Base-by-base conservation (phyloP, 2,797 vertebrate species). In the Oophaga sylvatica region DNA sequence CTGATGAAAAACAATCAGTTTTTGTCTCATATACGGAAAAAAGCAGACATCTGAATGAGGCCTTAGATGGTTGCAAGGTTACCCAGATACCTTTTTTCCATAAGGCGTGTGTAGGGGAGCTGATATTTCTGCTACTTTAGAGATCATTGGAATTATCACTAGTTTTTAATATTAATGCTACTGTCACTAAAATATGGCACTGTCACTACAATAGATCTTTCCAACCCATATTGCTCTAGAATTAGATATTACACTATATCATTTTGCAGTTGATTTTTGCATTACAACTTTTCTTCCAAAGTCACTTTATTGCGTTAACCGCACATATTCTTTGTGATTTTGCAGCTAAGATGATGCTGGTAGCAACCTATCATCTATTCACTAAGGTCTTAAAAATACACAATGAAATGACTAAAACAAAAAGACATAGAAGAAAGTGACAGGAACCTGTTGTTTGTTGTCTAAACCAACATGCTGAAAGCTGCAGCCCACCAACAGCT, bases 361-460 rank as follows among this genome's bases (percentile, higher is more conserved):
- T 15, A 71, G 31, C 29, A 10, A 70, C 29, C 22, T 29, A 31
- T 31, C 31, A 20, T 19, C 68, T 19, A 71, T 71, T 71, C 68
- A 19, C 16, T 71, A 19, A 41, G 31, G 68, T 71, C 16, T 71
- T 71, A 71, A 20, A 12, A 19, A 41, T 71, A 19, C 4, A 68
- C 11, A 35, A 35, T 71, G 7, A 71, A 71, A 41, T 7, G 31
- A 17, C 67, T 19, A 17, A 13, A 41, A 41, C 29, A 20, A 10
- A 71, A 71, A 41, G 35, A 31, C 31, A 71, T 19, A 71, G 35
- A 20, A 45, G 35, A 73, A 73, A 73, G 35, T 45, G 35, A 45
- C 31, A 45, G 19, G 19, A 73, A 73, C 70, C 70, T 73, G 70
- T 73, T 73, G 35, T 45, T 73, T 73, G 19, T 73, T 73, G 70